Evolutionary conservation across 2,113 vertebrate species (phyloP).

Genomic region (Kryptolebias marmoratus): DNA sequence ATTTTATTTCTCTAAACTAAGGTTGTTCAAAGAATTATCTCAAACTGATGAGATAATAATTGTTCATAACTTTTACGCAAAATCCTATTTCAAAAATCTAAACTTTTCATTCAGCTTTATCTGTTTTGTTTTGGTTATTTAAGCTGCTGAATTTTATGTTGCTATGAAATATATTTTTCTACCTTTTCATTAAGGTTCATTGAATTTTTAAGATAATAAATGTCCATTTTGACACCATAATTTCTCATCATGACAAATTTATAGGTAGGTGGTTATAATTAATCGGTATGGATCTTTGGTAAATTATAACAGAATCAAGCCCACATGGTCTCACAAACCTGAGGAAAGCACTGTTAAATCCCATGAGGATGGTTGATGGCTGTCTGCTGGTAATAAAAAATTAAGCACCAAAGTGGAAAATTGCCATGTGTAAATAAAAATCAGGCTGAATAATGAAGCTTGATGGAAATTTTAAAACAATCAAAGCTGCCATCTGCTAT

Average conservation of each 20-base stretch:
- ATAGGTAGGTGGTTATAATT: background rate
- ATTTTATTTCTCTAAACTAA: too few relatives aligned
- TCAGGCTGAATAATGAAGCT: constrained; percentile 46
- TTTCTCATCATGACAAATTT: background rate
- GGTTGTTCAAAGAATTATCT: too few relatives aligned
- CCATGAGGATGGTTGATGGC: constrained; percentile 9
- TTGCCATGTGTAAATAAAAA: constrained; percentile 50
- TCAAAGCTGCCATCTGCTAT: constrained; percentile 24
- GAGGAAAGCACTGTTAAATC: constrained; percentile 14
- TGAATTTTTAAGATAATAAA: background rate
- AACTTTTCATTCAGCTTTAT: too few relatives aligned
- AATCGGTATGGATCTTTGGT: constrained; percentile 15
- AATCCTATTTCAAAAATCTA: too few relatives aligned
- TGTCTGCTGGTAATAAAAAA: constrained; percentile 42
- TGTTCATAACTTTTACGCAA: too few relatives aligned
- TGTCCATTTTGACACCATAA: too few relatives aligned
- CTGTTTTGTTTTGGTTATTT: too few relatives aligned
- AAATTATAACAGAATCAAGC: constrained; percentile 31
- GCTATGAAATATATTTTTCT: too few relatives aligned
- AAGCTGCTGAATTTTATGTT: too few relatives aligned
- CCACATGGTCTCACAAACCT: constrained; percentile 4
- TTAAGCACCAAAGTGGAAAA: constrained; percentile 44
- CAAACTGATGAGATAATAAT: too few relatives aligned
- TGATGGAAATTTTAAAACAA: constrained; percentile 38
- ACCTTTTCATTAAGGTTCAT: background rate